These are phyloP conservation scores for Eremobia ochroleuca DNA, from an alignment of 2,888 invertebrate genomes.

Conservation along the genomic window DNA sequence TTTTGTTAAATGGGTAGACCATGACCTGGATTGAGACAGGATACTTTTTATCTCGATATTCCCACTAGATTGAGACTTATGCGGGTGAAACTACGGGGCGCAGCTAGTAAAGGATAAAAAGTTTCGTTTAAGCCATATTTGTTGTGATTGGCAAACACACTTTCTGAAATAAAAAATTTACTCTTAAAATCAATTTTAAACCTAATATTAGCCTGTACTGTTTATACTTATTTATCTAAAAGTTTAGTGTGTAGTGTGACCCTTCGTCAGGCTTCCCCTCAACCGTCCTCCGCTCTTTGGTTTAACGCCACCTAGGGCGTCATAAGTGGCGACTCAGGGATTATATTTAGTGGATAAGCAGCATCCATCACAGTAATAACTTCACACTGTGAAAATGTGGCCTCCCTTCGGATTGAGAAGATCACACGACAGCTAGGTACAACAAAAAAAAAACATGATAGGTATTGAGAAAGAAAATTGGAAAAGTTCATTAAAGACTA, in stretches of 20 bases:
- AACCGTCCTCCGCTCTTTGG: slow-evolving; percentile 20
- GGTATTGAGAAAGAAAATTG: not conserved
- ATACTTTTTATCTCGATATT: not conserved
- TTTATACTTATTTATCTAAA: not conserved
- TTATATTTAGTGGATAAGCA: slow-evolving; percentile 51
- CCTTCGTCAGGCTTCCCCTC: slow-evolving; percentile 32
- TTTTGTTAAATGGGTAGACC: not conserved
- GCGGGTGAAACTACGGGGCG: too few relatives aligned
- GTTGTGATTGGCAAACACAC: not conserved
- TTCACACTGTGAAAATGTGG: slow-evolving; percentile 35
- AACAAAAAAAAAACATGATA: not conserved
- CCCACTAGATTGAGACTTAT: too few relatives aligned
- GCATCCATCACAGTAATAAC: slow-evolving; percentile 47
- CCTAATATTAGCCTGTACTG: too few relatives aligned
- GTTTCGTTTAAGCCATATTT: not conserved
- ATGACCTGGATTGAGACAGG: too few relatives aligned
- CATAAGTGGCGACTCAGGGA: slow-evolving; percentile 44
- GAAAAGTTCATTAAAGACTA: too few relatives aligned
- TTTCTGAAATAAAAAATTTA: not conserved
- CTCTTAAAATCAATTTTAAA: not conserved
- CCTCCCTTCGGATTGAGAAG: not conserved
- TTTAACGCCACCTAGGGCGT: slow-evolving; percentile 42
- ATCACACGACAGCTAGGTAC: slow-evolving; percentile 5
- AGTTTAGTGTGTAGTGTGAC: not conserved
- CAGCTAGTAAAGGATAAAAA: not conserved